phyloP scores from a whole-genome alignment of 2,797 vertebrate genomes.

The Masticophis lateralis region DNA sequence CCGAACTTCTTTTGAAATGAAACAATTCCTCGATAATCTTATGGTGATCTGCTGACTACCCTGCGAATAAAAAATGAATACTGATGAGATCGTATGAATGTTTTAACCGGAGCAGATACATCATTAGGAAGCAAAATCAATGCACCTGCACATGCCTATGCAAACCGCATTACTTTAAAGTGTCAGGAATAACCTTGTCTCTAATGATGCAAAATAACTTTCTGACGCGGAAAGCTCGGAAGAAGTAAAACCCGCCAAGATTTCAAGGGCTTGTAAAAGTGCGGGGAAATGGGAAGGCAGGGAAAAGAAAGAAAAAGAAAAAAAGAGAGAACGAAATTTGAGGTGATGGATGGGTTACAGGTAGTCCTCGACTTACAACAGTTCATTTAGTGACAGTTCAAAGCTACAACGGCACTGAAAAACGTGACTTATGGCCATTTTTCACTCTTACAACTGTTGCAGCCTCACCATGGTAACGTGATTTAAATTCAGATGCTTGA shows the following conservation, averaged over 20 bases:
- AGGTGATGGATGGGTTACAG: not conserved
- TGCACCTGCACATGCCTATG: constrained; percentile 4
- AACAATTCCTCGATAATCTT: constrained; percentile 2
- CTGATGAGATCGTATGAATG: constrained; percentile 22
- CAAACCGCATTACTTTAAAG: constrained; percentile 22
- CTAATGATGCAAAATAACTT: constrained; percentile 22
- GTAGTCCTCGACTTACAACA: not conserved
- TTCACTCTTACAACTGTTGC: too few relatives aligned
- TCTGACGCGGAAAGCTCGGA: accelerated
- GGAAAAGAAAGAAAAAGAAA: not conserved
- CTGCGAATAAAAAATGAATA: constrained; percentile 28
- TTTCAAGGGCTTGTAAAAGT: not conserved
- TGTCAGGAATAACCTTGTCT: constrained; percentile 25
- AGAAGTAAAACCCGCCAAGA: not conserved
- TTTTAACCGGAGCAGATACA: constrained; percentile 32
- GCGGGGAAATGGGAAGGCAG: not conserved
- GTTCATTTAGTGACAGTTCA: not conserved
- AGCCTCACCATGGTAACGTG: too few relatives aligned
- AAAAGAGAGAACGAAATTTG: not conserved
- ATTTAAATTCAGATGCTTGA: too few relatives aligned
- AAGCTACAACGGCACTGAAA: not conserved
- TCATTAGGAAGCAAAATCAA: constrained; percentile 50
- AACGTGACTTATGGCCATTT: not conserved
- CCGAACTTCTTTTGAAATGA: constrained; percentile 10
- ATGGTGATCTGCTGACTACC: constrained; percentile 1